Base-by-base conservation (phyloP, 1,140 invertebrate species). In the Musca domestica region DNA sequence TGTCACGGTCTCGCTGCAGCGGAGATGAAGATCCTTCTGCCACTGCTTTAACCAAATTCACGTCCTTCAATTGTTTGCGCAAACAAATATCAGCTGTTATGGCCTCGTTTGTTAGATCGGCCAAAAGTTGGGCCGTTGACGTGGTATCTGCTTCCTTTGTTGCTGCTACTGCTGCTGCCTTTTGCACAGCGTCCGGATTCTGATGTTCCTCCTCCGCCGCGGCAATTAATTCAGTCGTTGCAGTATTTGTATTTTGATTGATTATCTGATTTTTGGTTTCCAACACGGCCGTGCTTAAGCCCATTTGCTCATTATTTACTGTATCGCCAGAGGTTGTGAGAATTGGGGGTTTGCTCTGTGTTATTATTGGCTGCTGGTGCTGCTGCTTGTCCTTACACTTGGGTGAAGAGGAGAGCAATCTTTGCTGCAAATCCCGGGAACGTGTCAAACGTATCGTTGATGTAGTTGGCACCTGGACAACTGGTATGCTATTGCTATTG, bases 71-170 rank as follows among this genome's bases (percentile, higher is more conserved):
- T 19, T 76, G 78, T 49, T 80, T 80, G 9, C 77, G 72, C 25
- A 80, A 66, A 41, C 78, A 80, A 69, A 80, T 76, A 49, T 80
- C 76, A 0, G 78, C 78, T 17, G 76, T 73, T 19, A 80, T 76
- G 1, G 76, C 70, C 66, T 80, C 78, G 34, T 58, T 76, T 10
- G 73, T 75, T 46, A 80, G 66, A 70, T 77, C 73, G 30, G 74
- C 78, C 54, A 80, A 69, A 23, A 80, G 70, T 66, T 77, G 74
- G 0, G 73, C 75, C 10, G 77, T 76, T 19, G 77, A 75, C 19
- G 70, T 79, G 58, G 75, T 74, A 58, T 20, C 66, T 34, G 64
- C 27, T 10, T 66, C 41, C 12, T 58, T 10, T 17, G 2, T 12
- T 9, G 34, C 10, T 41, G 34, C 34, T 2, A 2, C 34, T 12